A percentile compares a stretch with the other conserved stretches of the same genome.
phyloP scores from a whole-genome alignment of 1,140 invertebrate genomes.

The Hirudo medicinalis region DNA sequence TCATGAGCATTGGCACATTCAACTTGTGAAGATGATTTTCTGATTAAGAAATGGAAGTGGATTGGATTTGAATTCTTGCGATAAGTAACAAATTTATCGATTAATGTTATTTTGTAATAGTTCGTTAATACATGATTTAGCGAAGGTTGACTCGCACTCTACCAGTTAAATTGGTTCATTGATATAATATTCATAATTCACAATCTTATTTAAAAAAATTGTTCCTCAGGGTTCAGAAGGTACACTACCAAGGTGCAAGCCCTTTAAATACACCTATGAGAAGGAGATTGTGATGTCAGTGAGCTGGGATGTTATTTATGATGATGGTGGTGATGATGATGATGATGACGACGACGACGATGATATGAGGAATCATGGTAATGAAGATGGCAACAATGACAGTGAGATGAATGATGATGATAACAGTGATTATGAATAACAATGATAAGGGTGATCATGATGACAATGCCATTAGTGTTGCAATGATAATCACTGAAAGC shows the following conservation, averaged over 20 bases:
- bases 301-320: neutral
- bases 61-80: no score
- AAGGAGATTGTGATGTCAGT: slow-evolving; percentile 97
- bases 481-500: neutral
- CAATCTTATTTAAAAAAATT: no score
- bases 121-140: no score
- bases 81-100: no score
- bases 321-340: neutral
- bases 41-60: no score
- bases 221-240: slow-evolving; percentile 59
- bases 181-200: no score
- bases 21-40: no score
- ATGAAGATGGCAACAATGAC: no score
- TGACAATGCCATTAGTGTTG: neutral
- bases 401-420: neutral
- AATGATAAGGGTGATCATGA: neutral
- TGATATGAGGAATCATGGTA: neutral
- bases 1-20: no score
- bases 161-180: no score
- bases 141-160: no score
- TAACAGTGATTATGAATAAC: neutral
- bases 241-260: slow-evolving; percentile 81
- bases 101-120: no score
- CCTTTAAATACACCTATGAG: slow-evolving; percentile 95
- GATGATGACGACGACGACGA: neutral